Evolutionary conservation across 2,113 vertebrate species (phyloP).

Genomic region (Anthoscopus minutus): DNA sequence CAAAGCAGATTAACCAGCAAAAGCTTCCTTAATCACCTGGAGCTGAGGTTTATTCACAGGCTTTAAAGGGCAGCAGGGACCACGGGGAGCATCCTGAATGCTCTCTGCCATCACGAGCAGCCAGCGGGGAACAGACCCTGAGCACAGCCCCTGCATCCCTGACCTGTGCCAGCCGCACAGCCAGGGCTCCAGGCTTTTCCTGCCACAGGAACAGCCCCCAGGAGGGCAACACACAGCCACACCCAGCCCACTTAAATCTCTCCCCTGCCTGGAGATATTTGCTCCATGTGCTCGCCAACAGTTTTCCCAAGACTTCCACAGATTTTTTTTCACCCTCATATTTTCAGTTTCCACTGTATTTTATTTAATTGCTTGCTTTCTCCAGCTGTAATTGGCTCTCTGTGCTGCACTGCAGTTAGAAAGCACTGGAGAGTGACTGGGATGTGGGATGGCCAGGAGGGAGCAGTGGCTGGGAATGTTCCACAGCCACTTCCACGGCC

Average conservation of each 20-base stretch:
- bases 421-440: neutral
- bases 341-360: neutral
- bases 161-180: neutral
- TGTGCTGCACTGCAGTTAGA: neutral
- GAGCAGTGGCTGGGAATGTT: neutral
- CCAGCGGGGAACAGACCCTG: fast-evolving
- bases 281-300: neutral
- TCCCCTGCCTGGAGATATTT: neutral
- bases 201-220: neutral
- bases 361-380: neutral
- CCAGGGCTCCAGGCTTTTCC: neutral
- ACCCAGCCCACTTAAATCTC: fast-evolving
- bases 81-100: fast-evolving
- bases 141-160: neutral
- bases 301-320: neutral
- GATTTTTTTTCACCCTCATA: neutral
- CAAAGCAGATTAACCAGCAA: constrained; percentile 7
- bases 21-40: constrained; percentile 10
- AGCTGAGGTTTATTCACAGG: neutral
- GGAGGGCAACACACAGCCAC: neutral
- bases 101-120: fast-evolving
- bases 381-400: neutral
- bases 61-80: neutral
- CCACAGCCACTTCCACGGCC: neutral
- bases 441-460: neutral